Conservation (phyloP, 2,888 invertebrate species). For the Ochlodes sylvanus region DNA sequence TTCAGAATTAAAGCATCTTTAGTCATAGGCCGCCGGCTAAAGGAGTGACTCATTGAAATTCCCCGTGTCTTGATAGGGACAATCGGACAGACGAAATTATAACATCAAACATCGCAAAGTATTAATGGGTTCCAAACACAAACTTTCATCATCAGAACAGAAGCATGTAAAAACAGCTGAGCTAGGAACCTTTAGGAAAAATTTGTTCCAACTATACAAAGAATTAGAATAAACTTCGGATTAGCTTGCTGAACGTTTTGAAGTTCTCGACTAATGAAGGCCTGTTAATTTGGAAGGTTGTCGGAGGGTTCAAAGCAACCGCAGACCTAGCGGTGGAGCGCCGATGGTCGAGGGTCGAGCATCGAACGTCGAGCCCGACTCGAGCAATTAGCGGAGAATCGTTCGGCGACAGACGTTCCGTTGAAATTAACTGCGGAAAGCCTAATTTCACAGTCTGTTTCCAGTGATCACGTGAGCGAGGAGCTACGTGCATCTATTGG, state of each 20-base stretch:
- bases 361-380: neutral
- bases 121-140: no score
- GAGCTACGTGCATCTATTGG: neutral
- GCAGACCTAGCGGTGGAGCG: neutral
- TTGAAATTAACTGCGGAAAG: constrained; percentile 20
- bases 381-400: constrained; percentile 19
- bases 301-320: constrained; percentile 11
- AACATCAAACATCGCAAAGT: no score
- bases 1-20: no score
- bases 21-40: no score
- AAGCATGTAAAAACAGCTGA: no score
- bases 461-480: constrained; percentile 4
- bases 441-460: constrained; percentile 27
- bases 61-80: no score
- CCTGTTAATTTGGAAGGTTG: neutral
- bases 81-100: no score
- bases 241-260: neutral
- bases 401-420: constrained; percentile 2
- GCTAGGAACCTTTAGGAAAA: no score
- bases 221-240: no score
- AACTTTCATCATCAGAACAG: no score
- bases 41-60: no score
- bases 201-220: no score
- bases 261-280: neutral
- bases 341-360: neutral